Conservation (phyloP, 2,888 invertebrate genomes). For the Aelia acuminata region DNA sequence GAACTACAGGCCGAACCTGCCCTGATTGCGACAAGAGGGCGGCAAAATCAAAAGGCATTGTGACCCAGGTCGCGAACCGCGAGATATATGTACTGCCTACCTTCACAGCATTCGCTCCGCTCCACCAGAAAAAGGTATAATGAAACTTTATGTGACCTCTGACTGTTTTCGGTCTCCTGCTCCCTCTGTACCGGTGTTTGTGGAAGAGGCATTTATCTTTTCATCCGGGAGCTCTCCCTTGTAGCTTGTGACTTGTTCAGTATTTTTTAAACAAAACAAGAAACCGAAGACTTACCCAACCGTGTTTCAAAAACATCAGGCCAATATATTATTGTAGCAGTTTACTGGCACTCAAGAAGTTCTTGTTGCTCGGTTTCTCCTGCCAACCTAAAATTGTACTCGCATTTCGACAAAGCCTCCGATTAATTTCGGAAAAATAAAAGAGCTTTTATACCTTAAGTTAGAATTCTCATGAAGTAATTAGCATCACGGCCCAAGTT, state of each 20-base stretch:
- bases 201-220: constrained; percentile 18
- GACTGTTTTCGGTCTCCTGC: constrained; percentile 35
- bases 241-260: not conserved
- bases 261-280: constrained; percentile 2
- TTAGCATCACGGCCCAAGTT: too few species aligned
- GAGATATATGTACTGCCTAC: constrained; percentile 4
- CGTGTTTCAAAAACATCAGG: not conserved
- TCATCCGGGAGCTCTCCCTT: constrained; percentile 2
- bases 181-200: constrained; percentile 2
- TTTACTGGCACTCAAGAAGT: not conserved
- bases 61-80: constrained; percentile 35
- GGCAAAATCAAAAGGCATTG: constrained; percentile 43
- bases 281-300: not conserved
- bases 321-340: constrained; percentile 31
- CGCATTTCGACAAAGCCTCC: not conserved
- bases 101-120: not conserved
- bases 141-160: constrained; percentile 45
- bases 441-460: too few species aligned
- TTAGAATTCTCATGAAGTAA: too few species aligned
- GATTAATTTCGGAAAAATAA: too few species aligned
- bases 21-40: constrained; percentile 37
- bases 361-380: constrained; percentile 8
- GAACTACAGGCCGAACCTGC: not conserved
- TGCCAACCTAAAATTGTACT: constrained; percentile 1
- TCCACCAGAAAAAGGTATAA: constrained; percentile 43